Evolutionary conservation across 2,888 invertebrate genomes (phyloP).

Genomic region (Meteorus colon): DNA sequence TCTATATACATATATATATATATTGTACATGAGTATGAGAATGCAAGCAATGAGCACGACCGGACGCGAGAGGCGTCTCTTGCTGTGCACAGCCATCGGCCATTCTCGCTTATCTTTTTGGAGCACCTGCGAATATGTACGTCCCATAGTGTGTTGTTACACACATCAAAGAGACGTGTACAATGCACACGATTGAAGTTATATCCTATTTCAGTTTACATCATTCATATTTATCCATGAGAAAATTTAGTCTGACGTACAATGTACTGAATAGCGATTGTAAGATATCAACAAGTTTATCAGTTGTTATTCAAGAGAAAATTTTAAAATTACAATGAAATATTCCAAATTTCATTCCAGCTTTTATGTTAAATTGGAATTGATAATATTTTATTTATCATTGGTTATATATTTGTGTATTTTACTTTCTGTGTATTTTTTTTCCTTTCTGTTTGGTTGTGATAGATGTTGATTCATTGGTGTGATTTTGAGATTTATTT

Average conservation of each 20-base stretch:
- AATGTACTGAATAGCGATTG: neutral
- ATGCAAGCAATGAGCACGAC: slow-evolving; percentile 34
- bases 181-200: slow-evolving; percentile 23
- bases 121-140: slow-evolving; percentile 51
- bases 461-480: no score
- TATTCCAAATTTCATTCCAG: no score
- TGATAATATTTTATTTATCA: neutral
- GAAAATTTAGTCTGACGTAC: neutral
- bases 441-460: no score
- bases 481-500: no score
- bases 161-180: neutral
- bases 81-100: slow-evolving; percentile 37
- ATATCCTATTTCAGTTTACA: slow-evolving; percentile 2
- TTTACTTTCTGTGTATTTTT: no score
- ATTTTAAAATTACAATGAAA: no score
- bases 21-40: neutral
- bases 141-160: slow-evolving; percentile 30
- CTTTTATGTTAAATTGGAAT: no score
- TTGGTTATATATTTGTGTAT: neutral
- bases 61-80: slow-evolving; percentile 41
- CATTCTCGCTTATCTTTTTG: slow-evolving; percentile 64
- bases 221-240: neutral
- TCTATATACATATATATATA: no score
- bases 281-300: neutral
- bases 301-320: neutral